Base-by-base conservation (phyloP, 2,113 vertebrate species). In the Micronycteris hirsuta region DNA sequence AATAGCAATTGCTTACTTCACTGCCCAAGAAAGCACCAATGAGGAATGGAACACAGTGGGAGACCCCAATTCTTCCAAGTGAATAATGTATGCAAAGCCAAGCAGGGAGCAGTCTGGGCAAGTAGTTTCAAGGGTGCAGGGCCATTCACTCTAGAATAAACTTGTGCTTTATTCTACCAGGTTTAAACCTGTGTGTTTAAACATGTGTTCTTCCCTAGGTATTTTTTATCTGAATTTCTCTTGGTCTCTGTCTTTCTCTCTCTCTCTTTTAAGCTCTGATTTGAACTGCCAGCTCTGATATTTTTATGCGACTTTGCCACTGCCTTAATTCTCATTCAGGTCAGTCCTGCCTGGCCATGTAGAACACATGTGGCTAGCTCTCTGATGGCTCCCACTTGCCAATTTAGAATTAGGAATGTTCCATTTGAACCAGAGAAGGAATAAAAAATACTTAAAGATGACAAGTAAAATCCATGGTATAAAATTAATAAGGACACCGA, bases 151-250 rank as follows among this genome's bases (percentile, higher is more conserved):
- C 52, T 43, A 91, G 58, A 95, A 61, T 38, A 92, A 81, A 52
- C 11, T 38, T 76, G 43, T 26, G 17, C 52, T 54, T 54, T 54
- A 54, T 20, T 54, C 52, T 54, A 54, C 52, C 17, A 54, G 52
- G 17, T 54, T 54, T n/a, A 92, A 81, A 47, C 11, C 38, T 71
- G 43, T 26, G 12, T 9, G 1, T 86, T 86, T 86, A 63, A 89
- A 56, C 65, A 58, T 52, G 12, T 65, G 67, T 33, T 83, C 83
- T 95, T 38, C 58, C 58, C 70, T 83, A n/a, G 43, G 20, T 80
- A 84, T 77, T 84, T 31, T 94, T 94, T n/a, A 85, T 93, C 54
- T 86, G 47, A 94, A 31, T 90, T 31, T 61, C 65, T 88, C 19
- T 61, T 41, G 65, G 3, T 43, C 20, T 81, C 24, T 58, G 4